A percentile compares a stretch with the other conserved stretches of the same genome.
Evolutionary conservation across 2,797 vertebrate species (phyloP).

Genomic region (Spondyliosoma cantharus): DNA sequence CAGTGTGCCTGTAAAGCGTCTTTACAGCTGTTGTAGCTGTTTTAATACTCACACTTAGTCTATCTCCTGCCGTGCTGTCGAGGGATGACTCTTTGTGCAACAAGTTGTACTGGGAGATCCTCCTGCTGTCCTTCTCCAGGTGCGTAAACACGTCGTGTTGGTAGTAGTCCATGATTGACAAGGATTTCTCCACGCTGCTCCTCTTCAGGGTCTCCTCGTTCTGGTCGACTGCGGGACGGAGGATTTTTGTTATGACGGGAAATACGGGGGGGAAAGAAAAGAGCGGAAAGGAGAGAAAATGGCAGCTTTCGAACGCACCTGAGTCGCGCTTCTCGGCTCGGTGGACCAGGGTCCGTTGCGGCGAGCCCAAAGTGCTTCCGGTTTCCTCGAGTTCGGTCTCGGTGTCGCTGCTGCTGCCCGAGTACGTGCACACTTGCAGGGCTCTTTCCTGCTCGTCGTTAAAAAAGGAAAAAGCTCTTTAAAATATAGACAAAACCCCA

Average conservation of each 20-base stretch:
- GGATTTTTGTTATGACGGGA: not conserved
- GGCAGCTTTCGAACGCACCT: constrained; percentile 71
- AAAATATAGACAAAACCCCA: not conserved
- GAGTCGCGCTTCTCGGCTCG: constrained; percentile 77
- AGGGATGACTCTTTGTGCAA: constrained; percentile 80
- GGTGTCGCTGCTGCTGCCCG: constrained; percentile 80
- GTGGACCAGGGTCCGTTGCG: constrained; percentile 78
- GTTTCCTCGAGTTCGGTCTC: constrained; percentile 81
- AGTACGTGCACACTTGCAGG: constrained; percentile 82
- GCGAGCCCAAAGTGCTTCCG: constrained; percentile 68
- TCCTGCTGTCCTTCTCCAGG: constrained; percentile 81
- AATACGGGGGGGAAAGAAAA: no score
- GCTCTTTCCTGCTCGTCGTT: constrained; percentile 79
- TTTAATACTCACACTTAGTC: constrained; percentile 81
- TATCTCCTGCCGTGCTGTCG: constrained; percentile 77
- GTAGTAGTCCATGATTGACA: constrained; percentile 88
- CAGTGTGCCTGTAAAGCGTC: constrained; percentile 31
- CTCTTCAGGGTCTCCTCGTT: constrained; percentile 81
- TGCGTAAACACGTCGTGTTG: constrained; percentile 82
- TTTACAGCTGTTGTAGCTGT: constrained; percentile 12
- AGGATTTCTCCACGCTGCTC: constrained; percentile 72
- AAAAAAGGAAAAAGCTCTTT: not conserved
- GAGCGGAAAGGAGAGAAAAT: not conserved
- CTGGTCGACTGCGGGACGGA: constrained; percentile 58
- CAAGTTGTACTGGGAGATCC: constrained; percentile 83